phyloP scores from a whole-genome alignment of 1,140 invertebrate genomes.

The Saccostrea echinata region DNA sequence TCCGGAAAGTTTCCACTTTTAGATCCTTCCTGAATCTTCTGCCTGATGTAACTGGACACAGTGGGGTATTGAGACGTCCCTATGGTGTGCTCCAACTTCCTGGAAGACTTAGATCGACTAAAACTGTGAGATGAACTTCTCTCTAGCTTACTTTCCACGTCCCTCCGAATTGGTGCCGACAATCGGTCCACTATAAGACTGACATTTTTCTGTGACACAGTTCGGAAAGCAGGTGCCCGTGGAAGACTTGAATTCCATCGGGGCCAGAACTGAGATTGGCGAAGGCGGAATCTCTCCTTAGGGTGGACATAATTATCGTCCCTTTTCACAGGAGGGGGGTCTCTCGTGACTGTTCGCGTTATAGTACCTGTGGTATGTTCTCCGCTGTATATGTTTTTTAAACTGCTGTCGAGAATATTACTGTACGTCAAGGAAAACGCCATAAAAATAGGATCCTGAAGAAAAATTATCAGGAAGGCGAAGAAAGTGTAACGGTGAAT shows the following conservation, averaged over 20 bases:
- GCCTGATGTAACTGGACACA: background rate
- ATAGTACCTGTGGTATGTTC: background rate
- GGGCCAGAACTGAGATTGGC: background rate
- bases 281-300: background rate
- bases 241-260: background rate
- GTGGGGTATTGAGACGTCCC: background rate
- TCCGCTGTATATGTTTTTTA: constrained; percentile 32
- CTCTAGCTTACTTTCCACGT: background rate
- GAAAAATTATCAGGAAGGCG: background rate
- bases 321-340: background rate
- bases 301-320: background rate
- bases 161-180: background rate
- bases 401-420: constrained; percentile 8
- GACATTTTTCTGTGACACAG: background rate
- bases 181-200: constrained; percentile 31
- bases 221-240: constrained; percentile 44
- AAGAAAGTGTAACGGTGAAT: background rate
- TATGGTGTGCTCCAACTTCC: background rate
- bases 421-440: constrained; percentile 6
- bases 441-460: background rate
- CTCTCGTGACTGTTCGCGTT: background rate
- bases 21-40: background rate
- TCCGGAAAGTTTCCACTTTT: background rate
- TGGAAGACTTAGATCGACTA: background rate
- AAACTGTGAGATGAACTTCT: background rate